Base-by-base conservation (phyloP, 2,888 invertebrate genomes). In the Chouioia cunea region DNA sequence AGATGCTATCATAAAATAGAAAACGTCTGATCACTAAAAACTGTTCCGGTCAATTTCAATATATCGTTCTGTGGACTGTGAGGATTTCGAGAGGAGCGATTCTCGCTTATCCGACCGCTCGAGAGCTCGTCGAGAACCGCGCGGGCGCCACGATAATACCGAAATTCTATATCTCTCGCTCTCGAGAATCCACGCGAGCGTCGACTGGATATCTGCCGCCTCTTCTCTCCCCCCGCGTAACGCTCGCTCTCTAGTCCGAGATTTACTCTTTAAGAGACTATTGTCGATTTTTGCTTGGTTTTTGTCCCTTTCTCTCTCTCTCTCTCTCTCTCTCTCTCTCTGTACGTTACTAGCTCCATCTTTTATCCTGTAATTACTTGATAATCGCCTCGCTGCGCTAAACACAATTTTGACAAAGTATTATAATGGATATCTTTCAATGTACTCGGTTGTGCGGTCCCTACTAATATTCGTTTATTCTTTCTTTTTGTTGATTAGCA, bases 31-130 rank as follows among this genome's bases (percentile, higher is more conserved):
- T 4, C 10, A 12, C 46, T 23, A 23, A 44, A 52, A 46, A 23
- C 18, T 27, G 60, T 50, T 44, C 57, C 70, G 72, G 70, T 69
- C 76, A 76, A 76, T 76, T 76, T 76, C 76, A 76, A 76, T 76
- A 75, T 76, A 76, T 76, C 76, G 76, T 65, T 57, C 70, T 69
- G 69, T 65, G 57, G 50, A 57, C 23, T 63, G 53, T n/a, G 44
- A 52, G 59, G 18, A 50, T 36, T 36, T 72, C 74, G 73, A 73
- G 71, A 66, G 59, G 74, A 70, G 71, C 58, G 58, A 57, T 47
- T 16, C 66, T 22, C 57, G 50, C 70, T 70, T 65, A 65, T 60
- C 67, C 65, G 23, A 20, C 58, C 50, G 23, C 27, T 15, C 44
- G 23, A 36, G 47, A 15, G 14, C 4, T 50, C 18, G 48, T 18